Conservation (phyloP, 2,888 invertebrate genomes). For the Physocephala rufipes region DNA sequence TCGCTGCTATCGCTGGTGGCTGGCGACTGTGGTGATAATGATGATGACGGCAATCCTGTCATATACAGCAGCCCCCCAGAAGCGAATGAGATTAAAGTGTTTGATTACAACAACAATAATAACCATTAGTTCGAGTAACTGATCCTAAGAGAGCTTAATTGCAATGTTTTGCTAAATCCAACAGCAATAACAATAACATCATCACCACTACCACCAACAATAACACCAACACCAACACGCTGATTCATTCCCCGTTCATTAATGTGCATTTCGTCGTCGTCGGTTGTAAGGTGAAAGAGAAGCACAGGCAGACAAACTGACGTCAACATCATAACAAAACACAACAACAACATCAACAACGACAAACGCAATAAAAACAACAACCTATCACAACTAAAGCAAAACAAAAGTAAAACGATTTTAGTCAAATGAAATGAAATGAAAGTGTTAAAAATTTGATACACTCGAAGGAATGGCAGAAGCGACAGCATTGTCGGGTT, state of each 20-base stretch:
- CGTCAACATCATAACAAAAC: neutral
- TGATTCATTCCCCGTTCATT: slow-evolving; percentile 29
- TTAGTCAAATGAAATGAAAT: slow-evolving; percentile 31
- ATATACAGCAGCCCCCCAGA: neutral
- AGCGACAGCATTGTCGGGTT: neutral
- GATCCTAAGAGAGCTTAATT: neutral
- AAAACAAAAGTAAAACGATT: slow-evolving; percentile 5
- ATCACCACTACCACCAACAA: neutral
- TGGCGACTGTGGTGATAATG: neutral
- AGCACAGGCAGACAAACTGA: neutral
- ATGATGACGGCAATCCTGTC: neutral
- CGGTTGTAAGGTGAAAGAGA: neutral
- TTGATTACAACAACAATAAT: slow-evolving; percentile 1
- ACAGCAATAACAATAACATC: neutral
- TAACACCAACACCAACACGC: slow-evolving; percentile 6
- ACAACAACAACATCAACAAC: neutral
- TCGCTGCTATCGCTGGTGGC: too few species aligned
- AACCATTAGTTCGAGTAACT: neutral
- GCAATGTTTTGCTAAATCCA: slow-evolving; percentile 2
- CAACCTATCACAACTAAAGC: neutral
- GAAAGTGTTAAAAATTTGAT: slow-evolving; percentile 33
- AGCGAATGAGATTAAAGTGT: neutral
- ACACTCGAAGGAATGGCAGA: neutral
- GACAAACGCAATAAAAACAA: neutral
- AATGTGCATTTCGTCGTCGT: slow-evolving; percentile 10